These are phyloP conservation scores for Nomada goodeniana DNA, from an alignment of 2,888 invertebrate species.

Conservation along the genomic window DNA sequence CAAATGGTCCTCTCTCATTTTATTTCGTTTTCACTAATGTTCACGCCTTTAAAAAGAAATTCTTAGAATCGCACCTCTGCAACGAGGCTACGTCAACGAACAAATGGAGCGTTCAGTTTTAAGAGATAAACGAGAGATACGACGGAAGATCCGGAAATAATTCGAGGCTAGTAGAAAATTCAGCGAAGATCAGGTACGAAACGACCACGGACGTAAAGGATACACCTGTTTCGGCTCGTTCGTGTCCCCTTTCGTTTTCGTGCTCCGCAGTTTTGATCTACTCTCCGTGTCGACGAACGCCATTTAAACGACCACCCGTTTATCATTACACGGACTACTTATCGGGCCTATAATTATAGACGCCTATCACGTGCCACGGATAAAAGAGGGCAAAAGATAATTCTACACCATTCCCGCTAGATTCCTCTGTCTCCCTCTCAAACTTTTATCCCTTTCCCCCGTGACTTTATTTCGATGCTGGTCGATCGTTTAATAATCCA, in stretches of 20 bases:
- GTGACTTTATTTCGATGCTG: neutral
- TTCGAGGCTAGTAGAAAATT: slow-evolving; percentile 20
- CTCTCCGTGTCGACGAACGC: slow-evolving; percentile 37
- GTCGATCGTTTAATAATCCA: slow-evolving; percentile 28
- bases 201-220: slow-evolving; percentile 35
- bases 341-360: slow-evolving; percentile 59
- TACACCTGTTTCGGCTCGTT: slow-evolving; percentile 73
- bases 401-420: neutral
- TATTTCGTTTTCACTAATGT: too few species aligned
- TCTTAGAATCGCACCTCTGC: neutral
- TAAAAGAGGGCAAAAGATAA: slow-evolving; percentile 28
- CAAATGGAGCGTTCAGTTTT: slow-evolving; percentile 12
- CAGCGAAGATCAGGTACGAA: slow-evolving; percentile 25
- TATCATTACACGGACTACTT: slow-evolving; percentile 67
- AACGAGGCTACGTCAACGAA: neutral
- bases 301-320: slow-evolving; percentile 59
- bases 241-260: slow-evolving; percentile 73
- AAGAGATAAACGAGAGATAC: slow-evolving; percentile 10
- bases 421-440: neutral
- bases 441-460: neutral
- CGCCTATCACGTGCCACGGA: slow-evolving; percentile 51
- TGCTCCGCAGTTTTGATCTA: slow-evolving; percentile 45
- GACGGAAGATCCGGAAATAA: slow-evolving; percentile 26
- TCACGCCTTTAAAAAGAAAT: too few species aligned
- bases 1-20: slow-evolving; percentile 1